These are phyloP conservation scores for Sphaeramia orbicularis DNA, from an alignment of 2,797 vertebrate genomes.

Conservation along the genomic window DNA sequence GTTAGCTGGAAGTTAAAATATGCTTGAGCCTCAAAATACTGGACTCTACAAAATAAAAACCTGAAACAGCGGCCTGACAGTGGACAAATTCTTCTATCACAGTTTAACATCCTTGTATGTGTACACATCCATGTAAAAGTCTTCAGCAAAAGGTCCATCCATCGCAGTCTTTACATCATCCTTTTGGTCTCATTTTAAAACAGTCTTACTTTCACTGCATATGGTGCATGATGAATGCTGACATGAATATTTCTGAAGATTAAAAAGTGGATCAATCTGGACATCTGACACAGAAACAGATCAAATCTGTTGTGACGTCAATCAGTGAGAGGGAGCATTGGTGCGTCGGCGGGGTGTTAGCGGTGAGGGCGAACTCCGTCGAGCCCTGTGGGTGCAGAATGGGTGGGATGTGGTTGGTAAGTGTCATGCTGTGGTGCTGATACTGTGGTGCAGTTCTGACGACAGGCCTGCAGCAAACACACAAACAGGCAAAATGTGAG, in stretches of 20 bases:
- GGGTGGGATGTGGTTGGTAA: conserved; percentile 14
- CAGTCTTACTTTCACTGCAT: background rate
- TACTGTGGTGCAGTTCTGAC: conserved; percentile 16
- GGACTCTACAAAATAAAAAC: background rate
- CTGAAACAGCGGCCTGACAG: background rate
- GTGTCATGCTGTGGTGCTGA: conserved; percentile 12
- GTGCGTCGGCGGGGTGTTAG: conserved; percentile 8
- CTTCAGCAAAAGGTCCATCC: background rate
- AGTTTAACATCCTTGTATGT: conserved; percentile 4
- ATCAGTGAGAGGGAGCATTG: conserved; percentile 10
- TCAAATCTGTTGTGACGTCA: conserved; percentile 26
- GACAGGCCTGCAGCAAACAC: conserved; percentile 40
- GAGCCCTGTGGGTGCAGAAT: conserved; percentile 12
- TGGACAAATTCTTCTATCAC: background rate
- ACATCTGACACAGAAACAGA: conserved; percentile 19
- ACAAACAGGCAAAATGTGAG: conserved; percentile 1
- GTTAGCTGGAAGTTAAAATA: background rate
- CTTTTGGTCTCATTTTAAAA: conserved; percentile 16
- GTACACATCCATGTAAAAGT: background rate
- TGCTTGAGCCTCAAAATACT: background rate
- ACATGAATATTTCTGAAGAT: background rate
- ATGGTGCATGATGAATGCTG: too few species aligned
- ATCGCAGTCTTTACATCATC: conserved; percentile 1
- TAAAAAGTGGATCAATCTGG: conserved; percentile 1
- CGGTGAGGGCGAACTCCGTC: background rate